A percentile compares a stretch with the other conserved stretches of the same genome.
Evolutionary conservation across 1,140 invertebrate genomes (phyloP).

Genomic region (Yoshiicerus persimilis): DNA sequence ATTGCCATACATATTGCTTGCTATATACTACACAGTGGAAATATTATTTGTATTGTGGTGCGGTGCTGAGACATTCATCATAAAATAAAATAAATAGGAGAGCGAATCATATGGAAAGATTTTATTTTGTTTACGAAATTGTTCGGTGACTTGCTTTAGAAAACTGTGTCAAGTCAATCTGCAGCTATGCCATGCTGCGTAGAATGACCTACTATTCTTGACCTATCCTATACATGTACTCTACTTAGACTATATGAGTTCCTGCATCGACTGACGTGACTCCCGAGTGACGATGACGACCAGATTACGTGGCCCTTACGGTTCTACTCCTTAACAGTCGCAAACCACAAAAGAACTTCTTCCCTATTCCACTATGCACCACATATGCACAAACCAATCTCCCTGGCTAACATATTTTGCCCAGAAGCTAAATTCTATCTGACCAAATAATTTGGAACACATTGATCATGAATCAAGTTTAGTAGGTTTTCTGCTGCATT

Average conservation of each 20-base stretch:
- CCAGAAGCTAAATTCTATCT: too few relatives aligned
- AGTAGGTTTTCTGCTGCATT: not conserved
- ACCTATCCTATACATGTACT: constrained; percentile 27
- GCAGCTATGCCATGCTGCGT: not conserved
- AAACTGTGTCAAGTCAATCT: constrained; percentile 13
- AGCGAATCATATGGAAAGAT: not conserved
- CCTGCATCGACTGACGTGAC: too few relatives aligned
- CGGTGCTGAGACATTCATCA: not conserved
- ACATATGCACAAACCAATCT: too few relatives aligned
- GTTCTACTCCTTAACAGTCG: not conserved
- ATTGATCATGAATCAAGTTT: not conserved
- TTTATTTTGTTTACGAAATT: not conserved
- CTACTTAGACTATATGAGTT: not conserved
- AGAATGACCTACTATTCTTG: constrained; percentile 34
- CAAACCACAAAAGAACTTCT: too few relatives aligned
- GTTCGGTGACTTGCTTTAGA: not conserved
- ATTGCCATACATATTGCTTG: too few relatives aligned
- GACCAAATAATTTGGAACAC: not conserved
- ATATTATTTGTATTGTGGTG: not conserved
- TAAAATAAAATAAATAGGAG: not conserved
- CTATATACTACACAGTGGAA: not conserved
- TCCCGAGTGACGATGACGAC: too few relatives aligned
- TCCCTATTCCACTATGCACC: too few relatives aligned
- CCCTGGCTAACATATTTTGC: too few relatives aligned
- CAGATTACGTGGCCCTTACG: not conserved